Conservation (phyloP, 2,888 invertebrate species). For the Nomada flava region DNA sequence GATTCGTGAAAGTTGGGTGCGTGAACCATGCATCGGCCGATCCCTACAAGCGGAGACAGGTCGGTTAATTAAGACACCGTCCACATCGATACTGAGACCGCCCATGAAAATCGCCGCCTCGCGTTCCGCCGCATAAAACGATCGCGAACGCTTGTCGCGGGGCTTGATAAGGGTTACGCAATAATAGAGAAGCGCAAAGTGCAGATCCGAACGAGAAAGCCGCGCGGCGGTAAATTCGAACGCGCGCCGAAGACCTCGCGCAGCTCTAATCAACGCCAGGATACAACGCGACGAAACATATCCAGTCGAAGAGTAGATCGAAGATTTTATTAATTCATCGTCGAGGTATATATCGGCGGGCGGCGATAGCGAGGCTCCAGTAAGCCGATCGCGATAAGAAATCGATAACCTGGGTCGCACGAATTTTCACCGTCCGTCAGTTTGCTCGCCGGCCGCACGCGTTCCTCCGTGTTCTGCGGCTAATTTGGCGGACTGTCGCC, state of each 20-base stretch:
- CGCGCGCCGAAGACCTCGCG: not conserved
- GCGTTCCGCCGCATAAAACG: accelerated
- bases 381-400: constrained; percentile 23
- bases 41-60: no score
- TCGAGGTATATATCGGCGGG: not conserved
- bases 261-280: no score
- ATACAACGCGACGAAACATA: no score
- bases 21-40: constrained; percentile 17
- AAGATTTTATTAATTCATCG: not conserved
- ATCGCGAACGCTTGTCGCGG: no score
- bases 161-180: constrained; percentile 6
- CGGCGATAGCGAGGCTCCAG: not conserved
- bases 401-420: constrained; percentile 15
- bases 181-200: not conserved
- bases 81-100: not conserved
- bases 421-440: not conserved
- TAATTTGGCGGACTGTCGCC: not conserved
- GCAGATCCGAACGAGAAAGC: not conserved
- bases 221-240: constrained; percentile 39
- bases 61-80: not conserved
- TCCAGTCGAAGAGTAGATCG: no score
- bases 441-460: not conserved
- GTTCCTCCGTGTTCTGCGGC: not conserved
- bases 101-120: not conserved
- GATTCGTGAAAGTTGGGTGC: not conserved